Base-by-base conservation (phyloP, 2,888 invertebrate species). In the Lepetodrilus schrolli region DNA sequence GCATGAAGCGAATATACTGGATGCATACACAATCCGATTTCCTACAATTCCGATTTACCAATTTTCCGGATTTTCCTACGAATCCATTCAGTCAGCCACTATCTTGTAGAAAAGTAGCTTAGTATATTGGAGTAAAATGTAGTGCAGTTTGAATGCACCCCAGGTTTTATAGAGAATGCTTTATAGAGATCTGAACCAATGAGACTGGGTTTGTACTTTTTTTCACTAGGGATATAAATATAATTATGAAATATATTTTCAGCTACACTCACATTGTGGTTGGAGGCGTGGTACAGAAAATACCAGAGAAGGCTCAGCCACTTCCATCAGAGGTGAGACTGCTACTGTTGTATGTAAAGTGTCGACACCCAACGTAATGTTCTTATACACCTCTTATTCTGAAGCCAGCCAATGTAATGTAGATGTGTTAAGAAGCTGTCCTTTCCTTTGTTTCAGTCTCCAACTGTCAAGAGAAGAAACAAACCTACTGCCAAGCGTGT, bases 271-370 rank as follows among this genome's bases (percentile, higher is more conserved):
- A 82, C 38, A 83, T 82, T 37, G 79, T 87, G 30, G 84, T 84
- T 21, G 86, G 86, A 23, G 86, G 86, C 13, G 85, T 86, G 13
- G 81, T 84, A 10, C 86, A 86, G 78, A 86, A 83, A 70, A 83
- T 86, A 7, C 86, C 86, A 0, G 80, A 83, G 23, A 72, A 70
- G 47, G 72, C 50, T 8, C 78, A 77, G 21, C 69, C 51, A 26
- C 73, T 77, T 13, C 74, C 76, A 8, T 65, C 78, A 58, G 80
- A 83, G 66, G 83, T 84, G 77, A 66, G 77, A 73, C 51, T 37
- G 20, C 34, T 66, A 23, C 4, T 48, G 36, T 21, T 20, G 26
- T 10, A 10, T 17, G 50, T 23, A 21, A 8, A 38, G 38, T 38
- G 7, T 8, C 38, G 10, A 7, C 10, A 8, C 8, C 10, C 7